Evolutionary conservation across 2,113 vertebrate genomes (phyloP), one percentile per base, ranked within the genome.

Genomic region (Clarias batrachus): DNA sequence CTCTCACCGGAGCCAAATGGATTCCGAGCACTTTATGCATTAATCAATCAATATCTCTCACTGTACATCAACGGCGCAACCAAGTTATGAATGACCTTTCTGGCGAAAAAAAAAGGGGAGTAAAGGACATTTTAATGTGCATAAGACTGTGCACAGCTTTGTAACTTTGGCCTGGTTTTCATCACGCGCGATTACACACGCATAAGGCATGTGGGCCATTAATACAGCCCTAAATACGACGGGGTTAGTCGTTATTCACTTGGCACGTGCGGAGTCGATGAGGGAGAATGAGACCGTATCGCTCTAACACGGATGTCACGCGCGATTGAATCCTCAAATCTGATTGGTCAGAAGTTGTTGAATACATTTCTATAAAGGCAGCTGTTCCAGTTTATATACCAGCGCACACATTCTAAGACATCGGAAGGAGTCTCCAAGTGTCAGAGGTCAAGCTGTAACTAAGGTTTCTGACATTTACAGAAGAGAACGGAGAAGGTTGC

Each of bases 11-110:
- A 96, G 96, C 96, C 97, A 98, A 98, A 99, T 99, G 97, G 98
- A 97, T 97, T 97, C 96, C 95, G 96, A 97, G 98, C 97, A 99
- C 98, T 97, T 98, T 97, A 98, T 99, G 97, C 98, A 99, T 98
- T 98, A 99, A 99, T 99, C 98, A 99, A 99, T 99, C 98, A 99
- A 99, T 99, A 99, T 97, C 97, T 96, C 95, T 96, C 97, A 97
- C 97, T 98, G 96, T 97, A 97, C 97, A 97, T 97, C 97, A 98
- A 96, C 95, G 89, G 96, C 89, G 91, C 94, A 96, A 96, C 97
- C 96, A 97, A 98, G 97, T 99, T 99, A 99, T 98, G 97, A 98
- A 98, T 96, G 98, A 98, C 98, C 98, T 98, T 97, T 98, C 96
- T 94, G 96, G 96, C 96, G 96, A 91, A 97, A 96, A 97, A 59